Evolutionary conservation across 2,113 vertebrate genomes (phyloP).

Genomic region (Falco punctatus): DNA sequence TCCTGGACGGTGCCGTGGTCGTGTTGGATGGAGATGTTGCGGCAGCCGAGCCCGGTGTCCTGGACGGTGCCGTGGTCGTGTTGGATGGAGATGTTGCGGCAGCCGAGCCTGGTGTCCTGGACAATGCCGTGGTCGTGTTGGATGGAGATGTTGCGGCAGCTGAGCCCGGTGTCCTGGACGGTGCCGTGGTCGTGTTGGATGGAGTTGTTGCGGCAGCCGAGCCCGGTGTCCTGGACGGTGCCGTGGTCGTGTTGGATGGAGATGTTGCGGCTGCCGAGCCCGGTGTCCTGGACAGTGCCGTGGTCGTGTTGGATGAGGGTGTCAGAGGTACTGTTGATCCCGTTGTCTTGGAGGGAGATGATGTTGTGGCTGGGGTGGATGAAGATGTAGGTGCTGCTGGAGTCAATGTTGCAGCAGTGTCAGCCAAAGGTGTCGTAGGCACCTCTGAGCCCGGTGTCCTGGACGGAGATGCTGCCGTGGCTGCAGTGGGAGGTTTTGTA

Average conservation of each 20-base stretch:
- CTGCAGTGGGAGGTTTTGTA: rapidly evolving
- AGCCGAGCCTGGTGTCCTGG: rapidly evolving
- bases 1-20: rapidly evolving
- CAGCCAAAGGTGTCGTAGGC: rapidly evolving
- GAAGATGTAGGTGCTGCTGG: background rate
- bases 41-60: rapidly evolving
- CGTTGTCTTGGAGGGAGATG: rapidly evolving
- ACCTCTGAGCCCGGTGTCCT: rapidly evolving
- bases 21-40: rapidly evolving
- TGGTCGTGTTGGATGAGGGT: background rate
- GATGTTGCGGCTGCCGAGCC: background rate
- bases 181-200: rapidly evolving
- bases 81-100: background rate
- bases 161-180: rapidly evolving
- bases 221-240: rapidly evolving
- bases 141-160: background rate
- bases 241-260: rapidly evolving
- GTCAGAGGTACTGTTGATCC: rapidly evolving
- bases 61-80: rapidly evolving
- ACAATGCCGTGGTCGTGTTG: rapidly evolving
- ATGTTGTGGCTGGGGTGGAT: rapidly evolving
- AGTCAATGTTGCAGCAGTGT: background rate
- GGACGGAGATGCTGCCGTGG: rapidly evolving
- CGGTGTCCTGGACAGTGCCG: rapidly evolving
- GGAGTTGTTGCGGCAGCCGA: background rate